A percentile compares a stretch with the other conserved stretches of the same genome.
Conservation (phyloP, 2,797 vertebrate genomes). For the Pseudomugil tenellus region DNA sequence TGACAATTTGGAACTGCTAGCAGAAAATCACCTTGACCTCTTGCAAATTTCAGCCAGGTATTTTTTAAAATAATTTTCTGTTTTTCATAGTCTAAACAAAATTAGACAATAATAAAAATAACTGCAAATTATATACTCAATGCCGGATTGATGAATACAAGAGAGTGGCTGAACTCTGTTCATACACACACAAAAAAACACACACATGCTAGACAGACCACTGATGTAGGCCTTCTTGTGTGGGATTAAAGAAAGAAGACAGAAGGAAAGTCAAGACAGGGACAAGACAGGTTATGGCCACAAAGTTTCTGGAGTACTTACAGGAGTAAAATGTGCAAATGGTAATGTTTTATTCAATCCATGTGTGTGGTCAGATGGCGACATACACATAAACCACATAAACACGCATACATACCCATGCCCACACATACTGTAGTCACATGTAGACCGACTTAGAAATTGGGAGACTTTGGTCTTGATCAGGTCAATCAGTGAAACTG, state of each 20-base stretch:
- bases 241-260: conserved; percentile 61
- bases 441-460: conserved; percentile 42
- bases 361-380: conserved; percentile 69
- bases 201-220: conserved; percentile 28
- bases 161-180: conserved; percentile 3
- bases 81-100: conserved; percentile 1
- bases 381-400: conserved; percentile 36
- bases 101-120: not conserved
- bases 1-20: not conserved
- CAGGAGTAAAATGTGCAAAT: conserved; percentile 71
- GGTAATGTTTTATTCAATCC: conserved; percentile 68
- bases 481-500: conserved; percentile 75
- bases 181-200: conserved; percentile 6
- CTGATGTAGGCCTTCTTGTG: conserved; percentile 64
- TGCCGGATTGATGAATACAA: conserved; percentile 11
- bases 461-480: conserved; percentile 74
- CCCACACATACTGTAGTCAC: conserved; percentile 19
- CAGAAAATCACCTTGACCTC: not conserved
- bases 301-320: conserved; percentile 53
- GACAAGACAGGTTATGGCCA: conserved; percentile 55
- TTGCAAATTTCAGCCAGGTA: not conserved
- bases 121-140: not conserved
- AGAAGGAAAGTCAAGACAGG: conserved; percentile 54
- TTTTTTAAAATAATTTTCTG: not conserved
- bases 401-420: conserved; percentile 26